phyloP scores from a whole-genome alignment of 2,797 vertebrate species.

The Echeneis naucrates region DNA sequence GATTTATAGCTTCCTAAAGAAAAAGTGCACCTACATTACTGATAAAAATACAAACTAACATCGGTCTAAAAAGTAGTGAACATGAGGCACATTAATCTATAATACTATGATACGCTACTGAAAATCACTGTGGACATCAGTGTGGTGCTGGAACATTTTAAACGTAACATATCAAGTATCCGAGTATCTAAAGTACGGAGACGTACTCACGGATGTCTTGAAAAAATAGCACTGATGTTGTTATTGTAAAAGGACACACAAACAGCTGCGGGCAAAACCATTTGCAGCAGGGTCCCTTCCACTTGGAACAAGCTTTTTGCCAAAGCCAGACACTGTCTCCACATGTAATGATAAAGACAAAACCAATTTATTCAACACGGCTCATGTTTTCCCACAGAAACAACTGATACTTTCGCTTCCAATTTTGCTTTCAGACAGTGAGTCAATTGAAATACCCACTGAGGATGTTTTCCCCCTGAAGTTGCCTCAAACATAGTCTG shows the following conservation, averaged over 20 bases:
- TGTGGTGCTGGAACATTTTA: slow-evolving; percentile 2
- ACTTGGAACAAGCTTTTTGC: slow-evolving; percentile 38
- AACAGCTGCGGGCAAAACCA: slow-evolving; percentile 41
- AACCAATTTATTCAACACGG: slow-evolving; percentile 43
- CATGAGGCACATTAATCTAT: background rate
- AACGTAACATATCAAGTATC: slow-evolving; percentile 2
- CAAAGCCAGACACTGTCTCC: slow-evolving; percentile 29
- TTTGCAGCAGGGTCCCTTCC: slow-evolving; percentile 39
- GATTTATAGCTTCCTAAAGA: background rate
- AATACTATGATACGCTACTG: background rate
- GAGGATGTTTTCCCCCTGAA: slow-evolving; percentile 31
- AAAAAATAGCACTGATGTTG: slow-evolving; percentile 38
- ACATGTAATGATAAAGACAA: slow-evolving; percentile 36
- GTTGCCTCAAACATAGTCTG: slow-evolving; percentile 7
- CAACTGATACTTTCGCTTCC: slow-evolving; percentile 26
- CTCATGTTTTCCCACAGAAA: slow-evolving; percentile 13
- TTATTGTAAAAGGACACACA: slow-evolving; percentile 35
- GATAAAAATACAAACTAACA: background rate
- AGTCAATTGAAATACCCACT: slow-evolving; percentile 26
- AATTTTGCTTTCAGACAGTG: slow-evolving; percentile 31
- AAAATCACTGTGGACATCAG: slow-evolving; percentile 3
- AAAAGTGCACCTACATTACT: background rate
- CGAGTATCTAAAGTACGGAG: slow-evolving; percentile 2
- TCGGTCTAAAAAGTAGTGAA: background rate
- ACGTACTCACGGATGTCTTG: slow-evolving; percentile 1